Conservation (phyloP, 2,113 vertebrate species). For the Otis tarda region DNA sequence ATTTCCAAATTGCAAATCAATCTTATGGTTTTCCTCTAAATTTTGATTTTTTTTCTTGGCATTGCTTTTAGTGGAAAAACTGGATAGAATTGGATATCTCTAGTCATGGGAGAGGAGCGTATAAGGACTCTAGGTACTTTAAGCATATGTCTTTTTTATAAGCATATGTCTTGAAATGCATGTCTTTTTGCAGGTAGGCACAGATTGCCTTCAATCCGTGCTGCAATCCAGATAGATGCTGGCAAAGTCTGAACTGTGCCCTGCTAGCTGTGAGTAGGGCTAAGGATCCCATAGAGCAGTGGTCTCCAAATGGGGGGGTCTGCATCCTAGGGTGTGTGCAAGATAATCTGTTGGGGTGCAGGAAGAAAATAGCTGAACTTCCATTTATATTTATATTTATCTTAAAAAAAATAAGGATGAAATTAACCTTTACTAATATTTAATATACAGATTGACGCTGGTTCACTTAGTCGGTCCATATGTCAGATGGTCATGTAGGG, state of each 20-base stretch:
- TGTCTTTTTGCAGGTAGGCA: not conserved
- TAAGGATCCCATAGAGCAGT: not conserved
- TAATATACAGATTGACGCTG: not conserved
- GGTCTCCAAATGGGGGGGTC: not conserved
- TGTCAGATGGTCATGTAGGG: not conserved
- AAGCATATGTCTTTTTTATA: not conserved
- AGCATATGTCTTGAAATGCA: not conserved
- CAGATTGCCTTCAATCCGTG: not conserved
- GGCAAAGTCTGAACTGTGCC: not conserved
- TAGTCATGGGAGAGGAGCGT: not conserved
- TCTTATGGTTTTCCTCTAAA: not conserved
- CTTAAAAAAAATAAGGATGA: not conserved
- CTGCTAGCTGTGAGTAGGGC: not conserved
- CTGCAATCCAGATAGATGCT: not conserved
- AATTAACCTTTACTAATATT: not conserved
- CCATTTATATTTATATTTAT: not conserved
- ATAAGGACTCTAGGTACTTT: not conserved
- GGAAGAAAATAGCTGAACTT: not conserved
- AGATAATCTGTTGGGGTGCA: rapidly evolving
- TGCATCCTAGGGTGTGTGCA: not conserved
- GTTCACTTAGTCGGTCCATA: not conserved
- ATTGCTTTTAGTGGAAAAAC: not conserved
- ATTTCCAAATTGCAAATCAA: conserved; percentile 45
- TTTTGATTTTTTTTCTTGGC: not conserved
- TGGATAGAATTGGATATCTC: not conserved